Percentiles rank a stretch among this genome's conserved stretches.
Conservation (phyloP, 2,797 vertebrate genomes). For the Bryconaethiops microstoma region DNA sequence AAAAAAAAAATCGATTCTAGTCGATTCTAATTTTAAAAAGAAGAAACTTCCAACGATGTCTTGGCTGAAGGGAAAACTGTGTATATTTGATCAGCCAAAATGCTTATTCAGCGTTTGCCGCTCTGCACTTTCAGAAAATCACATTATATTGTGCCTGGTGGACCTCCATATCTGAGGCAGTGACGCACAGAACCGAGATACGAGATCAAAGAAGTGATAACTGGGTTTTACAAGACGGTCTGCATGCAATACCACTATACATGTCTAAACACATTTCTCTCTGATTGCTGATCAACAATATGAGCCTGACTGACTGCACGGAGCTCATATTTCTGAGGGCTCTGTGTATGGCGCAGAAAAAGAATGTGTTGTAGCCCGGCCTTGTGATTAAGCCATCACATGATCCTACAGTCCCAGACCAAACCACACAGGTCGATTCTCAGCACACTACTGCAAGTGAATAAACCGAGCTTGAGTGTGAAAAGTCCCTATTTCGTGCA, state of each 20-base stretch:
- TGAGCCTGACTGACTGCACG: not conserved
- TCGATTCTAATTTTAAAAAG: too few species aligned
- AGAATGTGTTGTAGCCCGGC: not conserved
- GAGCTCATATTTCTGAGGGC: not conserved
- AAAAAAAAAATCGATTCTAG: too few species aligned
- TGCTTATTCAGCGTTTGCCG: too few species aligned
- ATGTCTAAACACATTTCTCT: not conserved
- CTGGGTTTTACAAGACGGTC: not conserved
- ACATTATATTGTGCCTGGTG: not conserved
- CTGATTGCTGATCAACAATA: not conserved
- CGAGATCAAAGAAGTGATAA: not conserved
- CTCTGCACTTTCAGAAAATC: not conserved
- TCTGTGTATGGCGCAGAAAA: not conserved
- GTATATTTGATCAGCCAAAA: not conserved
- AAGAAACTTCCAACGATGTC: not conserved
- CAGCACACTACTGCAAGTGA: not conserved
- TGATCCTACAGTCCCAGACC: conserved; percentile 17
- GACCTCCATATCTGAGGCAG: not conserved
- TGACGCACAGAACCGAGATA: not conserved
- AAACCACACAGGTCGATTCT: not conserved
- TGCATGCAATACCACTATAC: not conserved
- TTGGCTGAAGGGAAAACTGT: not conserved
- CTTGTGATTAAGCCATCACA: conserved; percentile 49
- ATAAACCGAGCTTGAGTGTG: not conserved
- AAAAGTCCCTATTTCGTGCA: not conserved